phyloP scores from a whole-genome alignment of 2,113 vertebrate genomes.

The Protobothrops mucrosquamatus region DNA sequence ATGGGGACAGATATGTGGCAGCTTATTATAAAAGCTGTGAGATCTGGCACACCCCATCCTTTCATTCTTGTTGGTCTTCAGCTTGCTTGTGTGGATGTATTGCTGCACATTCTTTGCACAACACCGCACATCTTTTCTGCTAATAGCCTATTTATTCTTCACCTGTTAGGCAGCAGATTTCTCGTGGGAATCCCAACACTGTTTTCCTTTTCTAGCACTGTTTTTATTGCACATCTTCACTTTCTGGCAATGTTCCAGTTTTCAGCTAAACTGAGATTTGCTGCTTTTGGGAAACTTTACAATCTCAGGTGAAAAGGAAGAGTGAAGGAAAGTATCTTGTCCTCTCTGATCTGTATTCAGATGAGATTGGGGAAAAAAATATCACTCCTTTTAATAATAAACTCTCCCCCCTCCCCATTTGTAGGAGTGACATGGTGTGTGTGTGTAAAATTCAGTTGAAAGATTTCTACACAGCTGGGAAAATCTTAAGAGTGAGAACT shows the following conservation, averaged over 20 bases:
- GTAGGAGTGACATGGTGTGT: rapidly evolving
- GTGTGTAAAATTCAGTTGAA: not conserved
- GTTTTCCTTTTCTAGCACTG: not conserved
- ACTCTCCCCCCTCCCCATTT: not conserved
- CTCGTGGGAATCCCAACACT: not conserved
- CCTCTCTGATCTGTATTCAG: not conserved
- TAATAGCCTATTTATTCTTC: slow-evolving; percentile 3
- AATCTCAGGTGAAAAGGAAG: not conserved
- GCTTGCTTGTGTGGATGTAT: not conserved
- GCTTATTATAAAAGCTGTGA: not conserved
- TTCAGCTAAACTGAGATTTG: not conserved
- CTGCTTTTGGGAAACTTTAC: not conserved
- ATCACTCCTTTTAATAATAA: not conserved
- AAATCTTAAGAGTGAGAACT: not conserved
- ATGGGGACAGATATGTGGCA: not conserved
- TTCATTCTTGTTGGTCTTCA: not conserved
- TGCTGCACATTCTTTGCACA: not conserved
- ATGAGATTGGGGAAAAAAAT: not conserved
- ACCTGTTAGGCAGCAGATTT: not conserved
- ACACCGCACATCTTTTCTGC: not conserved
- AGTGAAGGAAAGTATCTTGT: rapidly evolving
- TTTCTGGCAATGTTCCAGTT: not conserved
- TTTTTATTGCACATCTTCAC: not conserved
- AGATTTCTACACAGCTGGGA: not conserved
- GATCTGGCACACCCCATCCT: not conserved